These are phyloP conservation scores for Mesitornis unicolor DNA, from an alignment of 2,113 vertebrate genomes.

Conservation along the genomic window DNA sequence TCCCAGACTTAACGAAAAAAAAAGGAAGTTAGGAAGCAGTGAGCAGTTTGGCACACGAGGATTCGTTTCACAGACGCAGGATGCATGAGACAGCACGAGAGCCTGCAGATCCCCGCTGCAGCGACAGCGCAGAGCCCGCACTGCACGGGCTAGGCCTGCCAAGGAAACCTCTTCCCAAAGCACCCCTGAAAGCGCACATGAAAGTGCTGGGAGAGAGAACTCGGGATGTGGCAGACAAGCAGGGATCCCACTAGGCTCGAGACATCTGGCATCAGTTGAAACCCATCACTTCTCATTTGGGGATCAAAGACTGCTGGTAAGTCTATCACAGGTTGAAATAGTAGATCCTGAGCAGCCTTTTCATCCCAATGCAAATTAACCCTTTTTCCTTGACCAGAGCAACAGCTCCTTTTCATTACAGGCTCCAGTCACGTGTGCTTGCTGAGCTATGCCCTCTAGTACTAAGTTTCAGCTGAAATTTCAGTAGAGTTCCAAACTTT, in stretches of 20 bases:
- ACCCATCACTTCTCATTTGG: slow-evolving; percentile 76
- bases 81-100: slow-evolving; percentile 8
- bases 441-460: background rate
- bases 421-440: background rate
- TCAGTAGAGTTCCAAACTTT: background rate
- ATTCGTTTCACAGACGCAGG: slow-evolving; percentile 9
- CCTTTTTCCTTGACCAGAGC: slow-evolving; percentile 39
- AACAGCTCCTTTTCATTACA: slow-evolving; percentile 47
- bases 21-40: slow-evolving; percentile 14
- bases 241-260: slow-evolving; percentile 71
- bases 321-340: slow-evolving; percentile 58
- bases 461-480: background rate
- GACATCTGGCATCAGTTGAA: slow-evolving; percentile 80
- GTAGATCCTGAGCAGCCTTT: slow-evolving; percentile 61
- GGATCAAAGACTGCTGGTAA: slow-evolving; percentile 72
- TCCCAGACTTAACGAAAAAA: slow-evolving; percentile 32
- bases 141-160: slow-evolving; percentile 70
- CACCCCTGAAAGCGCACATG: slow-evolving; percentile 58
- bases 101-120: slow-evolving; percentile 48
- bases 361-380: slow-evolving; percentile 58
- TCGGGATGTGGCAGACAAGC: slow-evolving; percentile 71
- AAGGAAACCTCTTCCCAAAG: slow-evolving; percentile 68
- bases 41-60: slow-evolving; percentile 12
- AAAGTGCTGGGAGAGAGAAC: slow-evolving; percentile 71
- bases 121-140: slow-evolving; percentile 47